A percentile compares a stretch with the other conserved stretches of the same genome.
These are phyloP conservation scores for Pachymerium ferrugineum DNA, from an alignment of 2,888 invertebrate species.

Conservation along the genomic window DNA sequence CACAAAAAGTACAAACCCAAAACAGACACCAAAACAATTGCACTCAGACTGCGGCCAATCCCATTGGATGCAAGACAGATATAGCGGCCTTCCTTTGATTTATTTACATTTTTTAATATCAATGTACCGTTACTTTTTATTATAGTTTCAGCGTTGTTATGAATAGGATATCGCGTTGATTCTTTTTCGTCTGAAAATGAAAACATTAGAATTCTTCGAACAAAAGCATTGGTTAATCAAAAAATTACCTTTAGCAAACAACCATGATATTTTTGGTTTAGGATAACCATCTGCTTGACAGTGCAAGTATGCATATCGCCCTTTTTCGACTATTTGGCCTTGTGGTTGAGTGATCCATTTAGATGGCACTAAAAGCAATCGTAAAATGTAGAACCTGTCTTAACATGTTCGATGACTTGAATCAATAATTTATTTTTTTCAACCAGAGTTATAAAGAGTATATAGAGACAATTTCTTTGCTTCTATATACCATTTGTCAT, in stretches of 20 bases:
- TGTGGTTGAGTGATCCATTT: constrained; percentile 36
- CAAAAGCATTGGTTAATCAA: no score
- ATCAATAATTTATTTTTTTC: no score
- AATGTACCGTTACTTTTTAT: not conserved
- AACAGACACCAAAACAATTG: not conserved
- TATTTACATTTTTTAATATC: not conserved
- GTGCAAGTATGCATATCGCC: not conserved
- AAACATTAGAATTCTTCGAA: no score
- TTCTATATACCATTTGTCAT: no score
- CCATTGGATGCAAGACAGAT: constrained; percentile 28
- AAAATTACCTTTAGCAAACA: constrained; percentile 31
- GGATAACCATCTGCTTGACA: constrained; percentile 32
- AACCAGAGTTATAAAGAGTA: no score
- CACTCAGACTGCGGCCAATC: constrained; percentile 1
- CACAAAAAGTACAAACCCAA: no score
- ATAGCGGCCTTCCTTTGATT: constrained; percentile 1
- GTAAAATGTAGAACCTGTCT: no score
- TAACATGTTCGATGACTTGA: no score
- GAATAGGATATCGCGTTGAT: not conserved
- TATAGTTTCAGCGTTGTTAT: not conserved
- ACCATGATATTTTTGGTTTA: constrained; percentile 20
- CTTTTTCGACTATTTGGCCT: constrained; percentile 33
- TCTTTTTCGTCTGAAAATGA: not conserved
- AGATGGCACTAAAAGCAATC: constrained; percentile 37
- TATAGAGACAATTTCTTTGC: no score